Percentiles rank a stretch among this genome's conserved stretches.
These are phyloP conservation scores for Ciconia boyciana DNA, from an alignment of 2,113 vertebrate species.

Conservation along the genomic window DNA sequence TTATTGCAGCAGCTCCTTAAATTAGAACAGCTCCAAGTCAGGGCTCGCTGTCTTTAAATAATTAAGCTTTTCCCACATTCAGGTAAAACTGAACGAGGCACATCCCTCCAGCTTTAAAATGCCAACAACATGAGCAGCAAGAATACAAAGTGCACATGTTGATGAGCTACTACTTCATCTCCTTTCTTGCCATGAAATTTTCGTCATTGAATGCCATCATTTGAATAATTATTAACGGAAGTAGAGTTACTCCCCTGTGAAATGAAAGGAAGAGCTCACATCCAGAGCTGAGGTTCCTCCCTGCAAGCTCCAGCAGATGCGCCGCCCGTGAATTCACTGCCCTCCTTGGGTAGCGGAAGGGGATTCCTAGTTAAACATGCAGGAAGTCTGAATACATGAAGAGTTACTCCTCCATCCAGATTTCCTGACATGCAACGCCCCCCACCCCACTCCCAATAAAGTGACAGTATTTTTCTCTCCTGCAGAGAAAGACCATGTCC, in stretches of 20 bases:
- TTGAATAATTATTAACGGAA: neutral
- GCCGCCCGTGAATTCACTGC: fast-evolving
- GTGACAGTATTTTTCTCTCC: neutral
- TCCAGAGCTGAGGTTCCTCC: neutral
- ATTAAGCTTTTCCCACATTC: neutral
- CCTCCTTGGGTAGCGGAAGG: neutral
- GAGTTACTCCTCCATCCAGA: neutral
- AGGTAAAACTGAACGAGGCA: neutral
- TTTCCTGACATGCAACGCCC: neutral
- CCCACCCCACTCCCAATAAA: neutral
- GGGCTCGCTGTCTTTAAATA: neutral
- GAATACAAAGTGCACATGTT: neutral
- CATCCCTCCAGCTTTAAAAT: neutral
- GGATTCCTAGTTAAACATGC: neutral
- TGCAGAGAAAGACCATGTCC: neutral
- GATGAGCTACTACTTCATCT: neutral
- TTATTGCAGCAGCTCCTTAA: neutral
- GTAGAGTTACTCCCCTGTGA: neutral
- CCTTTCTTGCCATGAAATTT: neutral
- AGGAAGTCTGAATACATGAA: neutral
- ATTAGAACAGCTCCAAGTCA: neutral
- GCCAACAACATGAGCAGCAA: neutral
- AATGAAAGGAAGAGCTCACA: neutral
- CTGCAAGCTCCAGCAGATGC: neutral
- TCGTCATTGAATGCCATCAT: neutral